Evolutionary conservation across 2,113 vertebrate genomes (phyloP), one percentile per base, ranked within the genome.

Genomic region (Scartelaos histophorus): DNA sequence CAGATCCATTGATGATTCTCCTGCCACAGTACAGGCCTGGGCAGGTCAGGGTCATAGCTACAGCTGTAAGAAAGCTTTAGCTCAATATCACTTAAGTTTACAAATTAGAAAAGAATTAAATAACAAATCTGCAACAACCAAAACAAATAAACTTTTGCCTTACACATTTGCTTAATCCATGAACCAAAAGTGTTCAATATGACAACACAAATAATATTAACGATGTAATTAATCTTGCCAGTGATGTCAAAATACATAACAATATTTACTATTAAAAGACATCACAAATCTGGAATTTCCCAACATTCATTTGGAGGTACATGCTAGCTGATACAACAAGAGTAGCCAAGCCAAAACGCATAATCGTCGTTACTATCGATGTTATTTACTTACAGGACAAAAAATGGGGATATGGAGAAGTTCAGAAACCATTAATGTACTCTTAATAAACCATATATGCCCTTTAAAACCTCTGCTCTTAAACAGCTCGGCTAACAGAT

Each of bases 11-110:
- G 19, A 94, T 75, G 9, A 93, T 69, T 10, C 91, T 88, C 89
- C 94, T 94, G 81, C 96, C 96, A 85, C 96, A 97, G 82, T 97
- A 97, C 67, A 95, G 91, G 67, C 96, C 96, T 35, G 96, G 95
- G 85, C 96, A 97, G n/a, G 94, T 93, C 56, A 90, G 93, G 69
- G 93, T 95, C 91, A 95, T 92, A 81, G 93, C 93, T 76, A 96
- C 94, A 86, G 90, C 95, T 96, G 91, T 35, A 91, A 7, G 9
- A 61, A 61, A 29, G 25, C 13, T 24, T 58, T 58, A 13, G 38
- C 10, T 25, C 22, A 58, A 22, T 24, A 58, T 17, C 16, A 51
- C 47, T 51, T 51, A 7, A 51, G 16, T 54, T n/a, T 54, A 54
- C 9, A 7, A n/a, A 10, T n/a, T n/a, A 51, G 15, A 51, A n/a